phyloP scores from a whole-genome alignment of 2,113 vertebrate species.

The Xiphophorus maculatus region DNA sequence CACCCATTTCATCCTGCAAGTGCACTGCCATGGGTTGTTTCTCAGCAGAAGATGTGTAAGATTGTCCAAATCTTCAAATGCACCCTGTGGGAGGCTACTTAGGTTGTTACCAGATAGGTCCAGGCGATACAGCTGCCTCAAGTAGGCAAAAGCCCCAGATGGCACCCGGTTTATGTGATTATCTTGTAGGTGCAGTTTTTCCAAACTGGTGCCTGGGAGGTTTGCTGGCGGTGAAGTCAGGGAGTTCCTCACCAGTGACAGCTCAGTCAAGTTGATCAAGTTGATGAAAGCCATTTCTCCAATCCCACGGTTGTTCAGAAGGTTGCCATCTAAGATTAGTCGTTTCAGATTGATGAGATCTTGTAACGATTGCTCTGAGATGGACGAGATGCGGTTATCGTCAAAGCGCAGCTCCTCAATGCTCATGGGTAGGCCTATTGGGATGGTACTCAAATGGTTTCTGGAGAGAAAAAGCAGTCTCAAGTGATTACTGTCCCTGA shows the following conservation, averaged over 20 bases:
- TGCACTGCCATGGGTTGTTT: constrained; percentile 99
- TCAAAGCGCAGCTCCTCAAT: constrained; percentile 98
- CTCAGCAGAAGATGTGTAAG: constrained; percentile 96
- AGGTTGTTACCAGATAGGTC: constrained; percentile 98
- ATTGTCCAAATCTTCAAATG: constrained; percentile 97
- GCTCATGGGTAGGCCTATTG: constrained; percentile 92
- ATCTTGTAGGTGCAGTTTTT: constrained; percentile 97
- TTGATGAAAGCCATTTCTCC: constrained; percentile 95
- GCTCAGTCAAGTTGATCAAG: constrained; percentile 94
- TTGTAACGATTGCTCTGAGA: constrained; percentile 94
- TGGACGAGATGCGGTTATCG: constrained; percentile 98
- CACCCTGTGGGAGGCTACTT: constrained; percentile 94
- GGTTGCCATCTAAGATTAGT: constrained; percentile 95
- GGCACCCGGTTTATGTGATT: constrained; percentile 97
- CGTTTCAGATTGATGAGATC: constrained; percentile 98
- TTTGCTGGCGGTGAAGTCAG: constrained; percentile 92
- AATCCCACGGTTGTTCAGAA: constrained; percentile 94
- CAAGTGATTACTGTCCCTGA: constrained; percentile 94
- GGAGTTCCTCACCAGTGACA: constrained; percentile 94
- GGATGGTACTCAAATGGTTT: constrained; percentile 98
- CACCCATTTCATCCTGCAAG: constrained; percentile 98
- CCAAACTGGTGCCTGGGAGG: constrained; percentile 91
- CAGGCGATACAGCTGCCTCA: constrained; percentile 93
- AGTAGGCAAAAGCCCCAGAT: constrained; percentile 91
- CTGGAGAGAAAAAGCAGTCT: constrained; percentile 96